These are phyloP conservation scores for Pocillopora meandrina DNA, from an alignment of 92 coral and sea anemone genomes.

Conservation along the genomic window DNA sequence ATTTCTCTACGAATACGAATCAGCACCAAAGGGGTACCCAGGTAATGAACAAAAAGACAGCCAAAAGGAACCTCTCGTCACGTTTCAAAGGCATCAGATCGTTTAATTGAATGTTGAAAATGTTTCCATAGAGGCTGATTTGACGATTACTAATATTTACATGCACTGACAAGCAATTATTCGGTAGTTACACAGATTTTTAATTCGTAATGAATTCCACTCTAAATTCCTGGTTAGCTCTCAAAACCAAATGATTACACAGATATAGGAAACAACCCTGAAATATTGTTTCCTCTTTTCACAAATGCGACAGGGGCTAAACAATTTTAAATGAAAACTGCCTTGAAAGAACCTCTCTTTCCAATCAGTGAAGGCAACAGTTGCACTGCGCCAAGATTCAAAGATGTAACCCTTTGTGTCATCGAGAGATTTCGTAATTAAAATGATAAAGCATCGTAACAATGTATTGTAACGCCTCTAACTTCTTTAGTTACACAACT, in stretches of 20 bases:
- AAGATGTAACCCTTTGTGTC: background rate
- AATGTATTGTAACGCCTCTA: background rate
- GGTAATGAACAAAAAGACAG: background rate
- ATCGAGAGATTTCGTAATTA: slow-evolving; percentile 18
- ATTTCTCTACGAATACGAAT: background rate
- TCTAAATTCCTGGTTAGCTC: background rate
- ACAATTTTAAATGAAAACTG: background rate
- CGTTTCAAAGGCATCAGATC: background rate
- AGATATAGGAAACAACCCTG: background rate
- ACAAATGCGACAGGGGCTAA: background rate
- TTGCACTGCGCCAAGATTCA: background rate
- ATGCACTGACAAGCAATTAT: background rate
- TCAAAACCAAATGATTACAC: background rate
- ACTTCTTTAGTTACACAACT: no score
- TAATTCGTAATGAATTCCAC: background rate
- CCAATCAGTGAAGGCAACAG: background rate
- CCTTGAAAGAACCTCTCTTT: background rate
- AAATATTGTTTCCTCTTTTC: background rate
- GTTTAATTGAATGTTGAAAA: background rate
- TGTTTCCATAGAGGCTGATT: background rate
- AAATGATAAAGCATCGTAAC: background rate
- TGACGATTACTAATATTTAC: slow-evolving; percentile 10
- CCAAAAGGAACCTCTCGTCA: background rate
- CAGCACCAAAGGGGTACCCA: background rate
- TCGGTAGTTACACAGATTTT: background rate